Percentiles rank a stretch among this genome's conserved stretches.
phyloP scores from a whole-genome alignment of 2,113 vertebrate species.

The Tylochromis polylepis region DNA sequence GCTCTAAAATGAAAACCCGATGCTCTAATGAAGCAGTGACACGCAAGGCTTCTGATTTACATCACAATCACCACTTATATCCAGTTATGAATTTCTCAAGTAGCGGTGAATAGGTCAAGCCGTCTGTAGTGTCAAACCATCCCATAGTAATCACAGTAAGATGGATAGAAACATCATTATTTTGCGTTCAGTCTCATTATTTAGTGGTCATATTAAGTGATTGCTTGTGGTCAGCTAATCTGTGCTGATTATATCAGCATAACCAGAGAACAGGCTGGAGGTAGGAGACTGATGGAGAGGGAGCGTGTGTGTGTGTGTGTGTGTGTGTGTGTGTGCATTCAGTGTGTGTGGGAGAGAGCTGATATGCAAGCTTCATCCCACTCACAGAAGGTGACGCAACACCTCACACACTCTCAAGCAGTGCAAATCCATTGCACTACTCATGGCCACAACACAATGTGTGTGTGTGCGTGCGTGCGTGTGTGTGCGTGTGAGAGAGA shows the following conservation, averaged over 20 bases:
- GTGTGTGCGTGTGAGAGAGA: too few species aligned
- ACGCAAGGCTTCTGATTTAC: neutral
- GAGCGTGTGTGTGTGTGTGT: constrained; percentile 8
- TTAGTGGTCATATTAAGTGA: constrained; percentile 24
- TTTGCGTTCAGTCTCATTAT: constrained; percentile 12
- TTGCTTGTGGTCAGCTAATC: constrained; percentile 29
- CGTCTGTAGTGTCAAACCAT: neutral
- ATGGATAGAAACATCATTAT: neutral
- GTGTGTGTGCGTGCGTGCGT: neutral
- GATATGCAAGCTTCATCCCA: constrained; percentile 58
- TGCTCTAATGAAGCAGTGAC: neutral
- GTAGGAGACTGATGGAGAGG: constrained; percentile 27
- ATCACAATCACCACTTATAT: neutral
- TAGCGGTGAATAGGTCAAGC: neutral
- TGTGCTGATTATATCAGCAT: constrained; percentile 33
- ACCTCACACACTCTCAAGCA: constrained; percentile 43
- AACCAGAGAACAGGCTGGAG: constrained; percentile 38
- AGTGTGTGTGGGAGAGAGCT: constrained; percentile 23
- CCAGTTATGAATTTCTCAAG: neutral
- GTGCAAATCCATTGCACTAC: constrained; percentile 10
- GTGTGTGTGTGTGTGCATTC: constrained; percentile 1
- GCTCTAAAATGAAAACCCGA: neutral
- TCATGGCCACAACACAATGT: neutral
- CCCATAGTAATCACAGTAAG: neutral
- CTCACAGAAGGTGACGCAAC: constrained; percentile 62